phyloP scores from a whole-genome alignment of 2,113 vertebrate genomes.

The Silurus glanis region DNA sequence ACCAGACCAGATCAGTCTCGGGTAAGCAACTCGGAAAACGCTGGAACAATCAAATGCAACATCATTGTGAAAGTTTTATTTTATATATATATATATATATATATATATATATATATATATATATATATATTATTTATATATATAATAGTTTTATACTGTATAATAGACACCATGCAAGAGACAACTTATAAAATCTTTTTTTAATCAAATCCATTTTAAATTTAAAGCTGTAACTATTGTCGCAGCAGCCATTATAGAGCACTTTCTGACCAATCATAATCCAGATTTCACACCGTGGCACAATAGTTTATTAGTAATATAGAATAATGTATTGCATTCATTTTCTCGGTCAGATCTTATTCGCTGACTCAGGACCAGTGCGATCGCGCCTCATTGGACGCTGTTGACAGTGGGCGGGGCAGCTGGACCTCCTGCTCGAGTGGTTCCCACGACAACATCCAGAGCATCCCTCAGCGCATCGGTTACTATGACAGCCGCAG shows the following conservation, averaged over 20 bases:
- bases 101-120: too few species aligned
- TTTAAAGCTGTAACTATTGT: not conserved
- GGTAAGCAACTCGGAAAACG: slow-evolving; percentile 70
- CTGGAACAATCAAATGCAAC: not conserved
- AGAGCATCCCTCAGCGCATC: slow-evolving; percentile 90
- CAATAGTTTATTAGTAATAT: too few species aligned
- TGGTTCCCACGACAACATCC: slow-evolving; percentile 96
- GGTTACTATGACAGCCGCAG: slow-evolving; percentile 95
- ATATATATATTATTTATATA: too few species aligned
- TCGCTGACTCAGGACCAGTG: slow-evolving; percentile 95
- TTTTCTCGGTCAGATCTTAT: slow-evolving; percentile 82
- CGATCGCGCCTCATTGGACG: slow-evolving; percentile 92
- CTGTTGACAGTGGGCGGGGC: slow-evolving; percentile 94
- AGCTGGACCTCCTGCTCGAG: slow-evolving; percentile 99
- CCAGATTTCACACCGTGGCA: not conserved
- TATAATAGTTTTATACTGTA: too few species aligned
- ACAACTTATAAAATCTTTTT: too few species aligned
- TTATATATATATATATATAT: too few species aligned
- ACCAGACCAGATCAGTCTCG: slow-evolving; percentile 90
- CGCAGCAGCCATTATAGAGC: not conserved
- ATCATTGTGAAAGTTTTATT: not conserved
- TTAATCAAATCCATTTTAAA: too few species aligned
- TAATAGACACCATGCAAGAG: too few species aligned
- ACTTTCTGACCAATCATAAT: not conserved
- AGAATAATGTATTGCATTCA: not conserved